Percentiles rank a stretch among this genome's conserved stretches.
phyloP scores from a whole-genome alignment of 2,888 invertebrate species.

The Drosophila dives region DNA sequence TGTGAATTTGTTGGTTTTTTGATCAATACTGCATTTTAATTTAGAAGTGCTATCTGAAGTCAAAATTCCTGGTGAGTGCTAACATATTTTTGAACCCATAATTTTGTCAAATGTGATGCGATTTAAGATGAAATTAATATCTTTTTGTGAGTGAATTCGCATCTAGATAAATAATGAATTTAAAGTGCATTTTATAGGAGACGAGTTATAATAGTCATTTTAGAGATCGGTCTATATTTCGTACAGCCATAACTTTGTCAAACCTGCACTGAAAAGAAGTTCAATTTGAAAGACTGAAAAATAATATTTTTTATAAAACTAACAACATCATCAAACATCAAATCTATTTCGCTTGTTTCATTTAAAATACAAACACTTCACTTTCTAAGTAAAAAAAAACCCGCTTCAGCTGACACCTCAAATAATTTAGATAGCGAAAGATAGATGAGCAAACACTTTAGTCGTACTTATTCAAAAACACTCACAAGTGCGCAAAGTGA shows the following conservation, averaged over 20 bases:
- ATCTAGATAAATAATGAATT: background rate
- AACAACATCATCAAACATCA: background rate
- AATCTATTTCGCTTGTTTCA: background rate
- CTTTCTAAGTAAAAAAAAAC: background rate
- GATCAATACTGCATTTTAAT: background rate
- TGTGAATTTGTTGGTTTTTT: background rate
- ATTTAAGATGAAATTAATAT: background rate
- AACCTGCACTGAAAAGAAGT: background rate
- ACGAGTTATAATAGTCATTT: background rate
- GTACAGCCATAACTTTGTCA: background rate
- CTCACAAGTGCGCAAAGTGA: slow-evolving; percentile 4
- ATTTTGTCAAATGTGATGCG: too few relatives aligned
- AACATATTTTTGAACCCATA: too few relatives aligned
- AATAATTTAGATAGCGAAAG: background rate
- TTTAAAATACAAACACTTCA: background rate
- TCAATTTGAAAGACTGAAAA: background rate
- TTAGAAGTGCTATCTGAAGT: too few relatives aligned
- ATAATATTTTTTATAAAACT: background rate
- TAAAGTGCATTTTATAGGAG: too few relatives aligned
- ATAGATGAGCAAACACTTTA: background rate
- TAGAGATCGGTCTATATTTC: background rate
- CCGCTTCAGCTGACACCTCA: slow-evolving; percentile 6
- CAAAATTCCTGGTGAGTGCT: too few relatives aligned
- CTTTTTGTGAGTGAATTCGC: background rate
- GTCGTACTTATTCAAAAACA: background rate